phyloP scores from a whole-genome alignment of 2,888 invertebrate genomes.

The Chromoteleia sp. region DNA sequence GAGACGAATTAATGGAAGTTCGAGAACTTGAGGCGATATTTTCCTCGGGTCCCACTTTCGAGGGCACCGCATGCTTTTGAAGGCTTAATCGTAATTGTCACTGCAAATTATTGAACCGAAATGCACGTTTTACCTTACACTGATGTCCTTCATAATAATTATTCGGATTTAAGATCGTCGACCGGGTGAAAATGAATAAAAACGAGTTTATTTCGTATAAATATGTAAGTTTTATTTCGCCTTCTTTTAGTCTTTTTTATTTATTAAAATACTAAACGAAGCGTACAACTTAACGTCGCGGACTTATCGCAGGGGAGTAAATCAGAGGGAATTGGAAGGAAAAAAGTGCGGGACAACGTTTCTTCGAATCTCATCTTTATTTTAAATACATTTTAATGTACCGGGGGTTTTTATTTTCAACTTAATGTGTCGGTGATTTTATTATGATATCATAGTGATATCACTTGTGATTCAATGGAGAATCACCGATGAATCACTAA shows the following conservation, averaged over 20 bases:
- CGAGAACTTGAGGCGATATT: conserved; percentile 61
- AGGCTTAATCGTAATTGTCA: conserved; percentile 66
- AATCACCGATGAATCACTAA: no score
- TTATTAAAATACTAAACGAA: conserved; percentile 68
- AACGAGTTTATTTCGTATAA: conserved; percentile 68
- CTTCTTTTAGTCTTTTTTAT: conserved; percentile 52
- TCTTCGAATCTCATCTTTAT: conserved; percentile 34
- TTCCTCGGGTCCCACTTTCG: conserved; percentile 30
- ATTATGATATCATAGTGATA: no score
- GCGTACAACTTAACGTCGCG: conserved; percentile 58
- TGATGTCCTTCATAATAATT: conserved; percentile 63
- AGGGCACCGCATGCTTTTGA: conserved; percentile 53
- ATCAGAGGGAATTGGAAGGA: conserved; percentile 47
- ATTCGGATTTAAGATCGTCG: conserved; percentile 61
- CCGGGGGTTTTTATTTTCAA: not conserved
- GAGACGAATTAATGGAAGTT: conserved; percentile 62
- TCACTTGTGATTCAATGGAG: no score
- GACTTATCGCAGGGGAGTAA: conserved; percentile 60
- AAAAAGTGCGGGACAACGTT: conserved; percentile 26
- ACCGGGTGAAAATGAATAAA: conserved; percentile 57
- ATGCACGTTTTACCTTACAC: conserved; percentile 50
- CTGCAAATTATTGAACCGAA: conserved; percentile 65
- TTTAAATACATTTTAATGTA: conserved; percentile 24
- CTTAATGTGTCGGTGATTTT: no score
- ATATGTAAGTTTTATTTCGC: conserved; percentile 64